Conservation (phyloP, 2,888 invertebrate species). For the Uloborus plumipes region DNA sequence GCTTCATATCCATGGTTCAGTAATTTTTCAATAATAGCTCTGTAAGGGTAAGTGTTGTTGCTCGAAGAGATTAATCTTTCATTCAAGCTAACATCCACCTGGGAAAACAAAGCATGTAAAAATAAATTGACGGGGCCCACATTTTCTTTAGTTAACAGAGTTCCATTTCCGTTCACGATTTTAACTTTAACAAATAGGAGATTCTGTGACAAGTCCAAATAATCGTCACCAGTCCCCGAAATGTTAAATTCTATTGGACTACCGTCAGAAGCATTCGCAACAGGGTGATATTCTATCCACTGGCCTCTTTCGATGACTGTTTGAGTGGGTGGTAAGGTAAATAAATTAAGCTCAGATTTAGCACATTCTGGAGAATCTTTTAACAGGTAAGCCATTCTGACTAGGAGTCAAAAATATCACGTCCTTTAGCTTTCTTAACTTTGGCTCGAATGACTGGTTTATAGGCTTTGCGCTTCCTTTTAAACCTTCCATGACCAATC, state of each 20-base stretch:
- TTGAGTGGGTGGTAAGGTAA: slow-evolving; percentile 34
- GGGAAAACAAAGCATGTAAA: slow-evolving; percentile 11
- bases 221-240: slow-evolving; percentile 22
- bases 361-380: slow-evolving; percentile 42
- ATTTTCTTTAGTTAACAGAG: background rate
- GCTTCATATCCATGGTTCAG: slow-evolving; percentile 20
- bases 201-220: slow-evolving; percentile 20
- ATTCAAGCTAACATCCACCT: slow-evolving; percentile 23
- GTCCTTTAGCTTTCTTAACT: slow-evolving; percentile 3
- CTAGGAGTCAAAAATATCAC: slow-evolving; percentile 26
- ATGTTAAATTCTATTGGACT: slow-evolving; percentile 24
- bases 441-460: slow-evolving; percentile 27
- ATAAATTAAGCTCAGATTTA: slow-evolving; percentile 48
- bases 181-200: slow-evolving; percentile 12
- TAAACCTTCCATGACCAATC: slow-evolving; percentile 14
- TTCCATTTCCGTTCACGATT: slow-evolving; percentile 13
- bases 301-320: slow-evolving; percentile 13
- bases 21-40: slow-evolving; percentile 22
- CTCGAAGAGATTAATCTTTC: slow-evolving; percentile 26
- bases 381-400: slow-evolving; percentile 20
- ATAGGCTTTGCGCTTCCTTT: slow-evolving; percentile 30
- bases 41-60: slow-evolving; percentile 20
- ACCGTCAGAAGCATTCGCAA: slow-evolving; percentile 11
- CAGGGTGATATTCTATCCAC: slow-evolving; percentile 26
- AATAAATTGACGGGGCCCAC: slow-evolving; percentile 22